Conservation (phyloP, 2,113 vertebrate species). For the Urocynchramus pylzowi region DNA sequence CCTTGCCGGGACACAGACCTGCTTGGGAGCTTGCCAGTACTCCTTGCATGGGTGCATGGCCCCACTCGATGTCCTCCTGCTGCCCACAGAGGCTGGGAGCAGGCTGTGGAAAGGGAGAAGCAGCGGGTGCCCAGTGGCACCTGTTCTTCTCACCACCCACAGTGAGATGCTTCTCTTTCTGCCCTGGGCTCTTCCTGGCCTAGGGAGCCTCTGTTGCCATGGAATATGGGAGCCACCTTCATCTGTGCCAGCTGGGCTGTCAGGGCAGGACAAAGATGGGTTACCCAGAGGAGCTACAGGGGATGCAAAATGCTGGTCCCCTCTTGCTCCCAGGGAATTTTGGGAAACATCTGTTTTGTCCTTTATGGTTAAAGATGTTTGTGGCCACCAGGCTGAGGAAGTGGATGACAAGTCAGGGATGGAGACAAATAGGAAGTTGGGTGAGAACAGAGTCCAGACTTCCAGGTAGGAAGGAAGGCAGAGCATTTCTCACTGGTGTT, state of each 20-base stretch:
- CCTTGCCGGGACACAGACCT: not conserved
- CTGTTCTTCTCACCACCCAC: not conserved
- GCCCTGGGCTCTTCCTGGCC: not conserved
- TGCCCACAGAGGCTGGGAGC: not conserved
- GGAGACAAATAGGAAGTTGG: not conserved
- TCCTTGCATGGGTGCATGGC: fast-evolving
- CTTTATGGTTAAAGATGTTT: not conserved
- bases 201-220: not conserved
- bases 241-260: fast-evolving
- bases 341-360: not conserved
- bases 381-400: not conserved
- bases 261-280: not conserved
- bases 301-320: not conserved
- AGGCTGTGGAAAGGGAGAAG: not conserved
- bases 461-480: not conserved
- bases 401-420: not conserved
- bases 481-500: not conserved
- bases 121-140: fast-evolving
- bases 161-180: not conserved
- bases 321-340: not conserved
- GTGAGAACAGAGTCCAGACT: not conserved
- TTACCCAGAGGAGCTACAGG: not conserved
- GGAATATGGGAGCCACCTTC: not conserved
- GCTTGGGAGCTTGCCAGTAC: not conserved
- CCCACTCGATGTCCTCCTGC: not conserved